Base-by-base conservation (phyloP, 2,797 vertebrate species). In the Eulemur mongoz region DNA sequence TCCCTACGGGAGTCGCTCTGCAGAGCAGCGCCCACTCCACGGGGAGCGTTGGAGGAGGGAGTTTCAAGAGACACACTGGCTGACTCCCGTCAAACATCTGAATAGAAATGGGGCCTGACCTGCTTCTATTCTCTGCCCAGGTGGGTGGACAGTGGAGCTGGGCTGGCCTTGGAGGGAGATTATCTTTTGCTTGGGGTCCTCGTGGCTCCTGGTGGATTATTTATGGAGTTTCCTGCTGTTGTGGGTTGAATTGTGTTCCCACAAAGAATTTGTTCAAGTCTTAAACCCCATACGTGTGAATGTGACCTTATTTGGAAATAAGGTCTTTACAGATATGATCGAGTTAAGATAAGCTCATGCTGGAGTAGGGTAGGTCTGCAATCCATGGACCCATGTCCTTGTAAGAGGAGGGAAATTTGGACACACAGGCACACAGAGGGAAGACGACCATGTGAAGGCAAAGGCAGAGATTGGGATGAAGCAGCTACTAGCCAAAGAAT, bases 1-100 rank as follows among this genome's bases (percentile, higher is more conserved):
- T 20, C 48, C 84, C 70, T 2, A 5, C 0, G 0, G 17, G 18
- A 48, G 63, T 5, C 0, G 0, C 67, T 54, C 27, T 23, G 78
- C 15, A 25, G 43, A 25, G 6, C 27, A 4, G 22, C 5, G 18
- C 30, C 40, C 30, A 1, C 3, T 43, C 38, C 32, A 2, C 0
- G 0, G 15, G n/a, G 27, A 40, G 27, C 0, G 15, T 2, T 4
- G 18, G 30, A 20, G 23, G 7, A 30, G 7, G 48, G 15, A 0
- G 54, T 43, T 48, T 43, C 18, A 13, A 38, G 54, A 23, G 50
- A 17, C 20, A 9, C 1, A 2, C 10, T 5, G 7, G 22, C 54
- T 57, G 17, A 0, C 30, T 35, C 10, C 13, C 2, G 14, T 27
- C 54, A 38, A 15, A 12, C 0, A 0, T 5, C 57, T 30, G 20